These are phyloP conservation scores for Diglossa cyanea DNA, from an alignment of 2,797 vertebrate genomes.

Conservation along the genomic window DNA sequence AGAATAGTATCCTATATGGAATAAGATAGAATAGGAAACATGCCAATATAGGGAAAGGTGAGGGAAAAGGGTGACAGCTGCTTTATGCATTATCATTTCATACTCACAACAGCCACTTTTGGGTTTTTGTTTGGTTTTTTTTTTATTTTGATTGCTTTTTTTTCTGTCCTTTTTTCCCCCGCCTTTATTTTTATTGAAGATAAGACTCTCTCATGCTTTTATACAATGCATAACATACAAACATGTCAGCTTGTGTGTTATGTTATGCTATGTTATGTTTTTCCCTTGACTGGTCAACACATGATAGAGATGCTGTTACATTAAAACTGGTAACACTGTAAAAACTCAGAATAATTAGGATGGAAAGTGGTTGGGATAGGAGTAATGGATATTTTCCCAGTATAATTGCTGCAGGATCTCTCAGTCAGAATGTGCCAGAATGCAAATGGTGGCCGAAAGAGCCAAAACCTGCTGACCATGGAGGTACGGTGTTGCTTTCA, in stretches of 20 bases:
- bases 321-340: neutral
- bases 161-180: rapidly evolving
- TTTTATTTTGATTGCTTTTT: neutral
- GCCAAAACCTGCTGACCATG: neutral
- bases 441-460: neutral
- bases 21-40: neutral
- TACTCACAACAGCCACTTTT: neutral
- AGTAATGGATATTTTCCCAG: neutral
- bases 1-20: neutral
- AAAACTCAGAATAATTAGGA: neutral
- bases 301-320: neutral
- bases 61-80: neutral
- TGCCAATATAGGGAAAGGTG: neutral
- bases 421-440: neutral
- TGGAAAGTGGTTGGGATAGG: neutral
- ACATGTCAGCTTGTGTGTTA: neutral
- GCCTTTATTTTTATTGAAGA: neutral
- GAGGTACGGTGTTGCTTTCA: neutral
- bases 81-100: neutral
- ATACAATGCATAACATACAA: neutral
- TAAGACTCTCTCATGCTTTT: neutral
- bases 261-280: neutral
- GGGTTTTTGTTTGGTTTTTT: neutral
- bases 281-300: neutral
- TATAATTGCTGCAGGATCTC: neutral